phyloP scores from a whole-genome alignment of 2,888 invertebrate genomes.

The Stenotaenia linearis region DNA sequence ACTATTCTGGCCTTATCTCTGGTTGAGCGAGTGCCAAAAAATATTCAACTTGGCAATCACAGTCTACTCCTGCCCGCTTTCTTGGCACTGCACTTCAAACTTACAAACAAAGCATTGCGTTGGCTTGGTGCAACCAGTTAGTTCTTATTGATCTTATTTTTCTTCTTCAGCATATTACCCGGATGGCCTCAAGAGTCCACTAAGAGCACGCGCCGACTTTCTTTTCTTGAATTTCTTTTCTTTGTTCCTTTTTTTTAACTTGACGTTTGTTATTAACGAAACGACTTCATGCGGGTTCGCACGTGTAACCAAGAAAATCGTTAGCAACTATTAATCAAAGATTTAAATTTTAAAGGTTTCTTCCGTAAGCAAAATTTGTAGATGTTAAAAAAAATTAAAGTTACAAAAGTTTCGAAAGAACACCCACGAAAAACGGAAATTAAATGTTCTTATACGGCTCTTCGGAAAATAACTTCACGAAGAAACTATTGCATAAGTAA shows the following conservation, averaged over 20 bases:
- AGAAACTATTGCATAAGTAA: not conserved
- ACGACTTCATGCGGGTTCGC: too few relatives aligned
- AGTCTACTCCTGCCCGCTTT: not conserved
- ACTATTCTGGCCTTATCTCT: slow-evolving; percentile 4
- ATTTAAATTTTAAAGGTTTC: not conserved
- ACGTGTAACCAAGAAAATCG: not conserved
- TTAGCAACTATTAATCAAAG: not conserved
- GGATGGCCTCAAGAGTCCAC: slow-evolving; percentile 3
- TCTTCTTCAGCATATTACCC: not conserved
- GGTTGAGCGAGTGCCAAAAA: slow-evolving; percentile 7
- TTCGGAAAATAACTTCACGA: not conserved
- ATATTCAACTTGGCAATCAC: slow-evolving; percentile 22
- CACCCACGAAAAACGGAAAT: slow-evolving; percentile 1
- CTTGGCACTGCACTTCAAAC: not conserved
- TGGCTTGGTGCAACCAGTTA: not conserved
- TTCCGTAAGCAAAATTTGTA: not conserved
- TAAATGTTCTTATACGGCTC: not conserved
- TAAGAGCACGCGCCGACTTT: not conserved
- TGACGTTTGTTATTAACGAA: not conserved
- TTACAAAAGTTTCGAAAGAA: not conserved
- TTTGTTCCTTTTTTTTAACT: not conserved
- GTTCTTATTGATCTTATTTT: slow-evolving; percentile 14
- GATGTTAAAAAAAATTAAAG: not conserved
- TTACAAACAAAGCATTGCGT: slow-evolving; percentile 4
- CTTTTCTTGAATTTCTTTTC: not conserved